These are phyloP conservation scores for Sphaeridia pumilis DNA, from an alignment of 2,888 invertebrate species.

Conservation along the genomic window DNA sequence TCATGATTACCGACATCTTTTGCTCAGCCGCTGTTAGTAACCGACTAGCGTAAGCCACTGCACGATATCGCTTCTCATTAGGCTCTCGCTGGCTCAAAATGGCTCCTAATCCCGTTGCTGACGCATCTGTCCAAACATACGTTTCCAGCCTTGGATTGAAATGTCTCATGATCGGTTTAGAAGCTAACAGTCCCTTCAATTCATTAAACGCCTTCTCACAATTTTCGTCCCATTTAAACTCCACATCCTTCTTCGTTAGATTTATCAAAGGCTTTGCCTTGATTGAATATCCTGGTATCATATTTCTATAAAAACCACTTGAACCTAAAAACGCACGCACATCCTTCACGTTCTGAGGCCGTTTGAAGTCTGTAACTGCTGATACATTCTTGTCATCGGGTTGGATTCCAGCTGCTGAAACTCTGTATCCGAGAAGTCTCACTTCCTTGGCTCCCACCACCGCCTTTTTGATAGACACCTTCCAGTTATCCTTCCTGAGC, in stretches of 20 bases:
- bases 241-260: neutral
- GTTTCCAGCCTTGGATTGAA: neutral
- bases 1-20: conserved; percentile 40
- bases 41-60: conserved; percentile 23
- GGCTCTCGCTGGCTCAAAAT: conserved; percentile 26
- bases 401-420: neutral
- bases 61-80: conserved; percentile 16
- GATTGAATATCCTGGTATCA: conserved; percentile 32
- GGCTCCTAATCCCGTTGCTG: conserved; percentile 29
- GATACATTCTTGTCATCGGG: no score
- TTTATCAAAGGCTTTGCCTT: conserved; percentile 21
- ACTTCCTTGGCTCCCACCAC: neutral
- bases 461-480: neutral
- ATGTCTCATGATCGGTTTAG: conserved; percentile 7
- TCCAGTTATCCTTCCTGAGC: neutral
- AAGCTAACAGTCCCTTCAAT: conserved; percentile 2
- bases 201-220: neutral
- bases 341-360: neutral
- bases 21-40: conserved; percentile 36
- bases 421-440: neutral
- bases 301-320: conserved; percentile 36
- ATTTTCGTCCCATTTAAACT: conserved; percentile 2
- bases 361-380: neutral
- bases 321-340: conserved; percentile 2
- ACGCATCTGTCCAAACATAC: conserved; percentile 26